A percentile compares a stretch with the other conserved stretches of the same genome.
Conservation (phyloP, 37 sponge, comb jelly and placozoan species). For the Ephydatia muelleri region DNA sequence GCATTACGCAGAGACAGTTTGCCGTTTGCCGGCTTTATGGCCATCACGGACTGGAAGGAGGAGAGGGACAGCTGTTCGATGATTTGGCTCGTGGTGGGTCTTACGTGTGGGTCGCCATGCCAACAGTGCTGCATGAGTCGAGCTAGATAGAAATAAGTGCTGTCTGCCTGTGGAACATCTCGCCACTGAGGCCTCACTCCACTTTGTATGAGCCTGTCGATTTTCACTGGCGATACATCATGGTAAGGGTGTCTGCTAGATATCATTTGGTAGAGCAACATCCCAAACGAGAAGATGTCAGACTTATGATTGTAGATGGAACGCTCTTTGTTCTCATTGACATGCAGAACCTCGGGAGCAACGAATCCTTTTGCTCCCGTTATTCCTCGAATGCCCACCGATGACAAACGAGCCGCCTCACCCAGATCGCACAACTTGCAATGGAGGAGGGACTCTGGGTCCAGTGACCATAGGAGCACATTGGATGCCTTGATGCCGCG, state of each 20-base stretch:
- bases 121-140: conserved; percentile 79
- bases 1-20: conserved; percentile 46
- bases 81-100: conserved; percentile 47
- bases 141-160: conserved; percentile 66
- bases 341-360: conserved; percentile 83
- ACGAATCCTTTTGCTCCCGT: conserved; percentile 86
- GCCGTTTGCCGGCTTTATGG: conserved; percentile 51
- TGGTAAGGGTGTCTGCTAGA: conserved; percentile 72
- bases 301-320: conserved; percentile 76
- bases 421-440: conserved; percentile 88
- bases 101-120: conserved; percentile 68
- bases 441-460: conserved; percentile 68
- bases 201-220: conserved; percentile 49
- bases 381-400: conserved; percentile 68
- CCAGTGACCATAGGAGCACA: conserved; percentile 89
- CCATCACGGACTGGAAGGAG: conserved; percentile 61
- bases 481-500: conserved; percentile 89
- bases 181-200: conserved; percentile 67
- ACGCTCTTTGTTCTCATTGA: conserved; percentile 58
- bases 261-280: conserved; percentile 88
- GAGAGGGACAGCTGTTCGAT: conserved; percentile 27
- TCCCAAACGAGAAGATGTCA: conserved; percentile 86
- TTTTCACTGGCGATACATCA: conserved; percentile 41
- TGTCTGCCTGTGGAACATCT: conserved; percentile 51
- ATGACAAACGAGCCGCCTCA: conserved; percentile 59